Base-by-base conservation (phyloP, 2,113 vertebrate species). In the Aepyceros melampus region DNA sequence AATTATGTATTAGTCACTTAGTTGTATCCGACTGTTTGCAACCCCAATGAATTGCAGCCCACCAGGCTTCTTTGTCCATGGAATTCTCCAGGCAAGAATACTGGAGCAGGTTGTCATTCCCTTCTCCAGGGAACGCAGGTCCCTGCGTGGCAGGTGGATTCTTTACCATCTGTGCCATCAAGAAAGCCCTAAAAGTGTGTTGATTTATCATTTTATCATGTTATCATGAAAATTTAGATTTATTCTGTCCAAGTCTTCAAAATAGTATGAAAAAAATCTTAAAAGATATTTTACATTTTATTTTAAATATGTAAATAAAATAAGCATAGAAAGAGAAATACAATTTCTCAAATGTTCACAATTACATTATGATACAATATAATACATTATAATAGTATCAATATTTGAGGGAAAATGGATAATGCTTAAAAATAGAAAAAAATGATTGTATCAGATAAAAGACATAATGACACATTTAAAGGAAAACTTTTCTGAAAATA, bases 21-120 rank as follows among this genome's bases (percentile, higher is more conserved):
- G 19, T 71, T 0, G 2, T 71, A 21, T 40, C n/a, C 10, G 1
- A 40, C 5, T 71, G 10, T 71, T 71, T 23, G n/a, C n/a, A 6
- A 71, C 19, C n/a, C n/a, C n/a, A 40, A 3, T 71, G 10, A 71
- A 40, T n/a, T 71, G n/a, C 10, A 71, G n/a, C n/a, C 67, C 4
- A 12, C 19, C 19, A 71, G 67, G 67, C 10, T 71, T 21, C n/a
- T 71, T n/a, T 71, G 19, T 23, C 19, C 10, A 12, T 71, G n/a
- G 19, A 71, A 40, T 12, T 40, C n/a, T 71, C n/a, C n/a, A 71
- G n/a, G n/a, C 67, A 40, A 71, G 67, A 71, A 40, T 40, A 40
- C 10, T 23, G n/a, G 19, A 71, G 10, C 40, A 5, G n/a, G 9
- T 40, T 71, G 10, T 36, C 19, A 71, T 71, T 71, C n/a, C 19